Conservation (phyloP, 35 echinoderm and acorn worm species). For the Ophiothrix spiculata region DNA sequence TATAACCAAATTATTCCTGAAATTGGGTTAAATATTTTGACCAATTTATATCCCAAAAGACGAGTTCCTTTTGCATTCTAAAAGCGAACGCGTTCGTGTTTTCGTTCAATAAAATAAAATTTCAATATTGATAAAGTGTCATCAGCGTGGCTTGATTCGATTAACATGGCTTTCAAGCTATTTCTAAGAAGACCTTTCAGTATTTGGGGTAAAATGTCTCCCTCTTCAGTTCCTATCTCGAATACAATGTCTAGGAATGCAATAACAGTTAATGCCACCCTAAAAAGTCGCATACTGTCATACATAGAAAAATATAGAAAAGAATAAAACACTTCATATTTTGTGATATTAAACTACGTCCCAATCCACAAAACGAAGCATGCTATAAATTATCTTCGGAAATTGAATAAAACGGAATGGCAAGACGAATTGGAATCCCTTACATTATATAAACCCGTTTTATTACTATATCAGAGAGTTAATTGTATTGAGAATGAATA, state of each 20-base stretch:
- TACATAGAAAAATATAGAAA: neutral
- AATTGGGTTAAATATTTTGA: neutral
- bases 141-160: neutral
- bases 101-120: neutral
- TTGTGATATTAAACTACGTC: neutral
- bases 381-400: neutral
- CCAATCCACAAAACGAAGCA: neutral
- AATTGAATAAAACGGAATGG: neutral
- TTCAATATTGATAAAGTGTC: neutral
- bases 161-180: neutral
- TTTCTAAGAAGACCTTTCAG: too few relatives aligned
- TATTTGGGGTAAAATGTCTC: neutral
- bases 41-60: slow-evolving; percentile 1
- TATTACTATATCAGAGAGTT: neutral
- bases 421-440: neutral
- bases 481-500: neutral
- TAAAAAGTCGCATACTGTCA: neutral
- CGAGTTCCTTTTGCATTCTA: neutral
- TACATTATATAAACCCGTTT: neutral
- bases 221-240: neutral
- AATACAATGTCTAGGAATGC: neutral
- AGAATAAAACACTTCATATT: neutral
- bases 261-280: neutral
- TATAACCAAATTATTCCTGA: neutral
- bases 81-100: neutral